Conservation (phyloP, 1,140 invertebrate species). For the Aphaenogaster floridana region DNA sequence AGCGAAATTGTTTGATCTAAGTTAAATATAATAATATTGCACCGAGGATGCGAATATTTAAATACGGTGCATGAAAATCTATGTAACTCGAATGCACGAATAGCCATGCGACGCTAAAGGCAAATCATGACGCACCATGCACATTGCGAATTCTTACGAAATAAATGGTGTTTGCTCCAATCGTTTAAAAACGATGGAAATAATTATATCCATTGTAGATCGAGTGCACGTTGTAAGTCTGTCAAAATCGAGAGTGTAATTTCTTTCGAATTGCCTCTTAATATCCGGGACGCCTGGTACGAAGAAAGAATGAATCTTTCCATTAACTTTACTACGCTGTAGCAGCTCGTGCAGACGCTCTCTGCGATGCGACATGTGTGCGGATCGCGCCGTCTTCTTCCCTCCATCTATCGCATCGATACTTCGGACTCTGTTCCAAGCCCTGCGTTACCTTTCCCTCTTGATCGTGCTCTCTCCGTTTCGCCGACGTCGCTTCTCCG, state of each 20-base stretch:
- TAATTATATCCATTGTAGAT: slow-evolving; percentile 9
- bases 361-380: slow-evolving; percentile 35
- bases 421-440: slow-evolving; percentile 15
- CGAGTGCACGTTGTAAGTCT: not conserved
- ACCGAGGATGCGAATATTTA: not conserved
- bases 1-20: not conserved
- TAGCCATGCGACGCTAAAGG: not conserved
- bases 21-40: not conserved
- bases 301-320: slow-evolving; percentile 47
- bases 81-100: not conserved
- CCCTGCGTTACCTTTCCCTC: slow-evolving; percentile 23
- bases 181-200: not conserved
- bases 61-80: not conserved
- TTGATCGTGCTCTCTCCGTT: slow-evolving; percentile 36
- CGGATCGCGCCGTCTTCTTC: slow-evolving; percentile 31
- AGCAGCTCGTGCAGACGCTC: slow-evolving; percentile 8
- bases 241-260: slow-evolving; percentile 16
- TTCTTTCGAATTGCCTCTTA: not conserved
- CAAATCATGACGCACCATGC: not conserved
- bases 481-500: slow-evolving; percentile 6
- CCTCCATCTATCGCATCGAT: slow-evolving; percentile 3
- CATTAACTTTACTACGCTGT: slow-evolving; percentile 35
- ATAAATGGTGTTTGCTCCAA: not conserved
- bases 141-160: not conserved
- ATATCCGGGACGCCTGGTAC: not conserved